These are phyloP conservation scores for Onychomys arenicola DNA, from an alignment of 2,797 vertebrate genomes.

Conservation along the genomic window DNA sequence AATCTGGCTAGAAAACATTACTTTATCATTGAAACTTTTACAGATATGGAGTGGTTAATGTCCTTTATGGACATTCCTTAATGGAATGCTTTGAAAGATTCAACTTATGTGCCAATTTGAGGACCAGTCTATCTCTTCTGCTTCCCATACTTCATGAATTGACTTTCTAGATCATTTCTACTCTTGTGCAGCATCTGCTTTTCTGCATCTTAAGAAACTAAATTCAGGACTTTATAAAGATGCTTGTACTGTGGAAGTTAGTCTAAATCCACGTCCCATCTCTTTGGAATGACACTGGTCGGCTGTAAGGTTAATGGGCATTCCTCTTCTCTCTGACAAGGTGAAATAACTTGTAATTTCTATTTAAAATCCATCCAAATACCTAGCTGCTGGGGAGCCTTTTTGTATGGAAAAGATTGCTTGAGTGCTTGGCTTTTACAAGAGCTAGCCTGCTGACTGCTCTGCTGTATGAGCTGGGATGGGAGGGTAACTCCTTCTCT, in stretches of 20 bases:
- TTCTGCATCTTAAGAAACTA: slow-evolving; percentile 13
- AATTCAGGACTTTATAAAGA: slow-evolving; percentile 53
- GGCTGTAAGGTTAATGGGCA: slow-evolving; percentile 22
- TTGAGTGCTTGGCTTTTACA: slow-evolving; percentile 41
- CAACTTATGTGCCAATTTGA: slow-evolving; percentile 1
- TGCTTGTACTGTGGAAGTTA: background rate
- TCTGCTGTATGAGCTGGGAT: slow-evolving; percentile 21
- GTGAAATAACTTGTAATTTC: slow-evolving; percentile 62
- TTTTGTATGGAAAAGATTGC: slow-evolving; percentile 41
- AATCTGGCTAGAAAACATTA: slow-evolving; percentile 42
- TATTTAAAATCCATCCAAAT: slow-evolving; percentile 66
- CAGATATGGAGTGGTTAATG: slow-evolving; percentile 51
- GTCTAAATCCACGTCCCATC: background rate
- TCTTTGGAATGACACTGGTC: slow-evolving; percentile 32
- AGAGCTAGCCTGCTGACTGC: slow-evolving; percentile 48
- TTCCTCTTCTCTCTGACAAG: slow-evolving; percentile 27
- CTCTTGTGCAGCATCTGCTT: background rate
- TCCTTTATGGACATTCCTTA: slow-evolving; percentile 11
- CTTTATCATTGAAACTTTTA: slow-evolving; percentile 52
- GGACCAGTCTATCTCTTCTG: background rate
- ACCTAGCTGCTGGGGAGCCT: slow-evolving; percentile 41
- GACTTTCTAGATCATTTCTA: slow-evolving; percentile 30
- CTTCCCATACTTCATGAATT: background rate
- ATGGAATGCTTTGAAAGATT: slow-evolving; percentile 45
- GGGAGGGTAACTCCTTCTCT: background rate